Evolutionary conservation across 2,888 invertebrate genomes (phyloP), one percentile per base, ranked within the genome.

Genomic region (Nomada lathburiana): DNA sequence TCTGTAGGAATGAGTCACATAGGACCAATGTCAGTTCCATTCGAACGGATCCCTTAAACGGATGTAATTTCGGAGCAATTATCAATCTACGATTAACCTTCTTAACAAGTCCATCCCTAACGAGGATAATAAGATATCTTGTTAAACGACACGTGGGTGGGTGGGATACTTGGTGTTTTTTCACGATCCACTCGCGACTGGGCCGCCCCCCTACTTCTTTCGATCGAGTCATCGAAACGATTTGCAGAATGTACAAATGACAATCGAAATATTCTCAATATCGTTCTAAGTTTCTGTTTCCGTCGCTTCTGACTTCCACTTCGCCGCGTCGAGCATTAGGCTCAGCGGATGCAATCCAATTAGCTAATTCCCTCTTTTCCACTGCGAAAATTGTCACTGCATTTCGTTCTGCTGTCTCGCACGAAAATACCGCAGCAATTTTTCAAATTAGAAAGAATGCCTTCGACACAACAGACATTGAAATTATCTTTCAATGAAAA

Each of bases 51-150:
- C 79, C 75, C 76, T 57, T 71, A 70, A 77, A 29, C 59, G 70
- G 64, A 59, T 77, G 77, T 77, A 85, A 86, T 86, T 86, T 60
- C 52, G 80, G 44, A 57, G n/a, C 68, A 86, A 86, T 86, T 86
- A 86, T 86, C 86, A 84, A 86, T 84, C 86, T 65, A 55, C 80
- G 72, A 86, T 86, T 82, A 86, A 71, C 67, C 76, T 75, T 55
- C 65, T 82, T 78, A 80, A 76, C 73, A 70, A 73, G 67, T 80
- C 82, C 62, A 44, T 60, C 23, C 69, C 76, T 60, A 77, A 82
- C 76, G 81, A 86, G 72, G 65, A 80, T 84, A 86, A 86, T 84
- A 65, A 84, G 74, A 50, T 60, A 50, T 62, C 36, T 50, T 13
- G 68, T 70, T 73, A 67, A 82, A 72, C 62, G 36, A 3, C 16